Evolutionary conservation across 2,888 invertebrate genomes (phyloP).

Genomic region (Orchesellides sinensis): DNA sequence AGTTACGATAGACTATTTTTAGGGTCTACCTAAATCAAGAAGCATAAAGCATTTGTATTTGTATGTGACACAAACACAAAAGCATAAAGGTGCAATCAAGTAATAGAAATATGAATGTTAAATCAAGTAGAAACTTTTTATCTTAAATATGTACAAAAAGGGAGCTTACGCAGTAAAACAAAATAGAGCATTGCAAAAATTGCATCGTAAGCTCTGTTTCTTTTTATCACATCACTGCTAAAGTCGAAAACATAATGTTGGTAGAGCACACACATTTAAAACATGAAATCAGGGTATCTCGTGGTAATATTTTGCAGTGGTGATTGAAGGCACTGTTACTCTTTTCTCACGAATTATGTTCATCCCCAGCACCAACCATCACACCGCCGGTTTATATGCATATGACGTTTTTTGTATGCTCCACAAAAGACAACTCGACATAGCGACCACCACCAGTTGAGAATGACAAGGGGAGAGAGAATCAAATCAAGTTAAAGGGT

Average conservation of each 20-base stretch:
- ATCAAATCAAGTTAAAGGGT: background rate
- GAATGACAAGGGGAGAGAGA: background rate
- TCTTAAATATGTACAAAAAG: no score
- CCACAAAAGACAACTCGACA: background rate
- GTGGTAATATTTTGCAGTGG: slow-evolving; percentile 26
- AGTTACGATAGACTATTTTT: no score
- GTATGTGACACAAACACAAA: no score
- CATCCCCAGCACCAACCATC: slow-evolving; percentile 12
- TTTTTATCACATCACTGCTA: background rate
- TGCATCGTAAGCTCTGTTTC: background rate
- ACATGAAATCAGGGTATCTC: slow-evolving; percentile 29
- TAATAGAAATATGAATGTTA: no score
- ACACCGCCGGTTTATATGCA: background rate
- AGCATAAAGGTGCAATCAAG: no score
- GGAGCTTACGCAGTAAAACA: slow-evolving; percentile 9
- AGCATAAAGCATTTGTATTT: no score
- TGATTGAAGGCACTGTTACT: slow-evolving; percentile 35
- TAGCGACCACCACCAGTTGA: slow-evolving; percentile 6
- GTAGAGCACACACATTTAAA: background rate
- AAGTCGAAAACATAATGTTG: background rate
- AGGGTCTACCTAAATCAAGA: no score
- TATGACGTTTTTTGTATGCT: background rate
- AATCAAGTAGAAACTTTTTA: no score
- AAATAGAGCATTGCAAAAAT: slow-evolving; percentile 18
- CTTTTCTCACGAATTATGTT: slow-evolving; percentile 42